A percentile compares a stretch with the other conserved stretches of the same genome.
Conservation (phyloP, 1,140 invertebrate species). For the Rhizoglyphus robini region DNA sequence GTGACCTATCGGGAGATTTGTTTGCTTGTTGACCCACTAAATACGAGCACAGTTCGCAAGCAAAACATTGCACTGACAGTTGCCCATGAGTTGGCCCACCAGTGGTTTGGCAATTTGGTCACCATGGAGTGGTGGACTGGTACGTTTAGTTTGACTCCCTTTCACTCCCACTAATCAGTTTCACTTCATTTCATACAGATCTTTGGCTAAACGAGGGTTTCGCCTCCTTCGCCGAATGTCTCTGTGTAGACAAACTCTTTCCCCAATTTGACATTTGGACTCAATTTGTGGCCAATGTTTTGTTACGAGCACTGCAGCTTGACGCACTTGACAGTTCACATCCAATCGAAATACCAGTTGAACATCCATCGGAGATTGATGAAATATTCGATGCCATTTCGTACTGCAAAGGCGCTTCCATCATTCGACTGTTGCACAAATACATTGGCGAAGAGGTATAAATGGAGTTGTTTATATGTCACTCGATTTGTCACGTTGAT, state of each 20-base stretch:
- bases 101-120: constrained; percentile 61
- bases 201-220: constrained; percentile 70
- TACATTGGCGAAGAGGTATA: constrained; percentile 25
- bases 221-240: constrained; percentile 67
- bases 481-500: too few relatives aligned
- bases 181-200: constrained; percentile 54
- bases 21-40: constrained; percentile 51
- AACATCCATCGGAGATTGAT: constrained; percentile 35
- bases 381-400: constrained; percentile 40
- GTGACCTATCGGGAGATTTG: constrained; percentile 64
- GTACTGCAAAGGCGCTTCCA: constrained; percentile 39
- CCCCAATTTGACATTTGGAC: constrained; percentile 36
- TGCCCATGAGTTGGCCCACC: constrained; percentile 70
- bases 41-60: constrained; percentile 53
- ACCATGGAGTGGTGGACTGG: constrained; percentile 67
- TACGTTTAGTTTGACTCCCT: background rate
- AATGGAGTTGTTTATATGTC: background rate
- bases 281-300: constrained; percentile 19
- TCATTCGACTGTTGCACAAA: constrained; percentile 30
- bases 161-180: constrained; percentile 42
- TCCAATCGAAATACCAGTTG: constrained; percentile 57
- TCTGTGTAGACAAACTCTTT: constrained; percentile 52
- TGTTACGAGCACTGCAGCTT: constrained; percentile 30
- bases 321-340: constrained; percentile 71
- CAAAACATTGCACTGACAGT: constrained; percentile 58